Conservation (phyloP, 2,113 vertebrate species). For the Perca schrenkii region DNA sequence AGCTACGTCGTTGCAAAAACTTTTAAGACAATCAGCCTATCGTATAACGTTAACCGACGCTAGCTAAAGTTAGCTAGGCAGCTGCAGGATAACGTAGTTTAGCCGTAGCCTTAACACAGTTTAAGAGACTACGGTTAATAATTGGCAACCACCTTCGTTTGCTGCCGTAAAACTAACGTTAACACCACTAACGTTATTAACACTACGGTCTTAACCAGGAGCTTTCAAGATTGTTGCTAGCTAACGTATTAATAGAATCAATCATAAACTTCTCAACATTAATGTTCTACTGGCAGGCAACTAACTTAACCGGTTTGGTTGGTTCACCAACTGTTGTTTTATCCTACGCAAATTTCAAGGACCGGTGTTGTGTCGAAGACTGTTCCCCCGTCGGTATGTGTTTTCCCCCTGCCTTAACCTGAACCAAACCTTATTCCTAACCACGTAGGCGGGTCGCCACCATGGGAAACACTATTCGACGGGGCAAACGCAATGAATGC, state of each 20-base stretch:
- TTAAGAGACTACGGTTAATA: background rate
- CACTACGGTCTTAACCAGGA: background rate
- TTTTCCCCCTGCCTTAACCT: too few relatives aligned
- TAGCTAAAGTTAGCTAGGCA: constrained; percentile 11
- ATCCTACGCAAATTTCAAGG: background rate
- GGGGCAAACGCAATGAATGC: too few relatives aligned
- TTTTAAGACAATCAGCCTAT: background rate
- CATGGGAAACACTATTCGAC: too few relatives aligned
- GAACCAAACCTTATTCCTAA: too few relatives aligned
- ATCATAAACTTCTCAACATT: background rate
- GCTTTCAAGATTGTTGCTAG: fast-evolving
- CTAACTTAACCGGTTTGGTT: background rate
- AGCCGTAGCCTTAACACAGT: background rate
- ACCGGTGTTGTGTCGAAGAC: too few relatives aligned
- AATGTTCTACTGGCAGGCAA: background rate
- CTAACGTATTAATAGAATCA: background rate
- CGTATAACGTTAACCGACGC: too few relatives aligned
- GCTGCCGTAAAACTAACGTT: background rate
- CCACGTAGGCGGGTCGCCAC: too few relatives aligned
- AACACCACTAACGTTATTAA: background rate
- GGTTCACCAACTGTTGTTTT: background rate
- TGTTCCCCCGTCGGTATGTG: too few relatives aligned
- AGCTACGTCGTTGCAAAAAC: fast-evolving
- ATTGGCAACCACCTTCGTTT: background rate
- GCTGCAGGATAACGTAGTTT: background rate